These are phyloP conservation scores for Eilema griseolum DNA, from an alignment of 2,888 invertebrate genomes.

Conservation along the genomic window DNA sequence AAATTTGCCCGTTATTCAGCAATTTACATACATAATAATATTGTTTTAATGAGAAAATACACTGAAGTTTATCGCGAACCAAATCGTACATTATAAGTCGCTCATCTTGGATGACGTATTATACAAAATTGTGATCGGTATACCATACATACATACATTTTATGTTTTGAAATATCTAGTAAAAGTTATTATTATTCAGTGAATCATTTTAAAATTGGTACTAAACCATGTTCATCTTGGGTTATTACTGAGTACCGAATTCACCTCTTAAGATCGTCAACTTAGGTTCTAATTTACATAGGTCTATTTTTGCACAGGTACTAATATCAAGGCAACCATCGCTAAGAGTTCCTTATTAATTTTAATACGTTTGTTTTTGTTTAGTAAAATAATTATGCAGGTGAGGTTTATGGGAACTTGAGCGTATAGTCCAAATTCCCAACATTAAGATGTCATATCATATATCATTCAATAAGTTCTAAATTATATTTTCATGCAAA, in stretches of 20 bases:
- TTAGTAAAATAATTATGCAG: background rate
- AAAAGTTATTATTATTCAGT: background rate
- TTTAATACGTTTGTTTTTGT: too few relatives aligned
- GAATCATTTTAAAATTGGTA: background rate
- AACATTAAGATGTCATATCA: background rate
- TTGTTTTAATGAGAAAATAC: conserved; percentile 57
- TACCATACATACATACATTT: too few relatives aligned
- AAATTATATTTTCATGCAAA: background rate
- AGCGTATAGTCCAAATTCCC: background rate
- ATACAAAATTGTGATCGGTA: too few relatives aligned
- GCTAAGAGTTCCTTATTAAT: background rate
- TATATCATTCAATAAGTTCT: too few relatives aligned
- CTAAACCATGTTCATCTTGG: too few relatives aligned
- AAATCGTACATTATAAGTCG: conserved; percentile 10
- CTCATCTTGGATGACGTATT: background rate
- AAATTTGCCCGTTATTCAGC: conserved; percentile 67
- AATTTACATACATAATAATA: conserved; percentile 70
- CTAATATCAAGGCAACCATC: background rate
- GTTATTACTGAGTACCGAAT: background rate
- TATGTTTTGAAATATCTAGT: background rate
- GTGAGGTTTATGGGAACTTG: background rate
- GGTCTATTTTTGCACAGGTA: background rate
- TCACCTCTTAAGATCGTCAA: background rate
- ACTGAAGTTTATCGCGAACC: conserved; percentile 35
- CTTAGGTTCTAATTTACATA: background rate